A percentile compares a stretch with the other conserved stretches of the same genome.
Evolutionary conservation across 2,797 vertebrate genomes (phyloP).

Genomic region (Myotis vivesi): DNA sequence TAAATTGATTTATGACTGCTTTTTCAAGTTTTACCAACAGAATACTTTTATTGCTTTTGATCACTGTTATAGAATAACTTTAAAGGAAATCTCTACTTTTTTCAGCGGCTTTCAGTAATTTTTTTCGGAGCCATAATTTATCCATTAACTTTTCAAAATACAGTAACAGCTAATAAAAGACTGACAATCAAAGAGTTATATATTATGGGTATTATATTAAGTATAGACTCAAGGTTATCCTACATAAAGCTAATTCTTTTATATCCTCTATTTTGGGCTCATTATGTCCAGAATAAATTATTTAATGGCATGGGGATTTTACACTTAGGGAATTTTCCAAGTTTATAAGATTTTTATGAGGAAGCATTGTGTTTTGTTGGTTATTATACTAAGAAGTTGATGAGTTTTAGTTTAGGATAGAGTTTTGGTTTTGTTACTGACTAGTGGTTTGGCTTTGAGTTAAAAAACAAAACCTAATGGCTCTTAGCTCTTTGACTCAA

Average conservation of each 20-base stretch:
- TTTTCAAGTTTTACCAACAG: neutral
- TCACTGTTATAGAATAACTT: neutral
- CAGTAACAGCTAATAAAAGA: neutral
- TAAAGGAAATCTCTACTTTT: constrained; percentile 8
- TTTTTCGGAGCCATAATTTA: constrained; percentile 11
- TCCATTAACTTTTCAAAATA: constrained; percentile 22
- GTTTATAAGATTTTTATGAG: neutral
- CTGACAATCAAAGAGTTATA: neutral
- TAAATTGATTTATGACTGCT: neutral
- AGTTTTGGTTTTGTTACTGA: neutral
- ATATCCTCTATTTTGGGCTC: neutral
- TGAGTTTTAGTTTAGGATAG: neutral
- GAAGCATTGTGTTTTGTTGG: neutral
- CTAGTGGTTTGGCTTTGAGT: neutral
- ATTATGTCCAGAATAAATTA: neutral
- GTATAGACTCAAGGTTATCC: neutral
- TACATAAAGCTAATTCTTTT: neutral
- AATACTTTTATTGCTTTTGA: neutral
- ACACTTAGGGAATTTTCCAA: neutral
- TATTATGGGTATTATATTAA: neutral
- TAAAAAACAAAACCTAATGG: neutral
- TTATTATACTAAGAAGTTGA: neutral
- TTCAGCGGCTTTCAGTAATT: neutral
- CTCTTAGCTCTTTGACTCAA: neutral
- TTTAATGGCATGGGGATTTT: neutral